These are phyloP conservation scores for Aphidius ervi DNA, from an alignment of 1,140 invertebrate species.

Conservation along the genomic window DNA sequence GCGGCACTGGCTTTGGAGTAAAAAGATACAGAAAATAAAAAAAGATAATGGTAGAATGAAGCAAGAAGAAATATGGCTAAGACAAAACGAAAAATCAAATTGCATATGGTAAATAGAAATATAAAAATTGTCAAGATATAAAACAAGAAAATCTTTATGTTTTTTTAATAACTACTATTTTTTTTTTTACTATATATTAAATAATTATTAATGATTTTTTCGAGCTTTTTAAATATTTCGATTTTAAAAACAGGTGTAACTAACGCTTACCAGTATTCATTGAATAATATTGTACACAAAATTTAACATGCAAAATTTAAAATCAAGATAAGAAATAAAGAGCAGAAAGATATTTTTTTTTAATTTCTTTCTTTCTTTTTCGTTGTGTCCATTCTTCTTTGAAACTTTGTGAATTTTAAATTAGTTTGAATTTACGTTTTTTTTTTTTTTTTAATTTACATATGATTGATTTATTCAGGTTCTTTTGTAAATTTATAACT, in stretches of 20 bases:
- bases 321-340: slow-evolving; percentile 8
- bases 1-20: slow-evolving; percentile 11
- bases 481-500: slow-evolving; percentile 13
- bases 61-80: slow-evolving; percentile 24
- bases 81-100: slow-evolving; percentile 45
- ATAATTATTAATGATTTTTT: too few relatives aligned
- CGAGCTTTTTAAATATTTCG: too few relatives aligned
- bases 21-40: too few relatives aligned
- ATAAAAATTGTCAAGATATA: slow-evolving; percentile 26
- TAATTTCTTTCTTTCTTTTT: neutral
- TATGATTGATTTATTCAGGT: slow-evolving; percentile 20
- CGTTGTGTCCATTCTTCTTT: slow-evolving; percentile 14
- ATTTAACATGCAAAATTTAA: too few relatives aligned
- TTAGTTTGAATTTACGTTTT: slow-evolving; percentile 18
- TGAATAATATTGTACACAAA: too few relatives aligned
- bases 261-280: too few relatives aligned
- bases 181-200: too few relatives aligned
- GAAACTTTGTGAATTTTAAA: slow-evolving; percentile 19
- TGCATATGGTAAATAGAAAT: slow-evolving; percentile 37
- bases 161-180: slow-evolving; percentile 1
- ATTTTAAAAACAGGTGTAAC: too few relatives aligned
- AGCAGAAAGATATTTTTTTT: slow-evolving; percentile 21
- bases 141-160: slow-evolving; percentile 34
- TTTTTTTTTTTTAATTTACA: slow-evolving; percentile 7
- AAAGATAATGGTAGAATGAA: slow-evolving; percentile 23